Evolutionary conservation across 1,140 invertebrate genomes (phyloP).

Genomic region (Copidosoma floridanum): DNA sequence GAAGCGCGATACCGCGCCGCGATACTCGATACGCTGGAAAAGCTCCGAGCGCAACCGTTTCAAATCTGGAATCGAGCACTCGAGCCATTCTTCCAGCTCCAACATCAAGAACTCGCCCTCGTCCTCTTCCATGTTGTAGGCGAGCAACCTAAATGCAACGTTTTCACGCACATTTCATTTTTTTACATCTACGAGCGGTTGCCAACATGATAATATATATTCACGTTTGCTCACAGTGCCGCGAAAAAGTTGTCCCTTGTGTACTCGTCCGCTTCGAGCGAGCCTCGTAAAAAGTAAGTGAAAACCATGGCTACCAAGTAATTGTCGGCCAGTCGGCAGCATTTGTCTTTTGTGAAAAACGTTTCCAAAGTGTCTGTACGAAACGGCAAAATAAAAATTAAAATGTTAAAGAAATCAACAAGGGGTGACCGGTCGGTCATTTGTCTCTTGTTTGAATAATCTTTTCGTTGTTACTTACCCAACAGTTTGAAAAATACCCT

Average conservation of each 20-base stretch:
- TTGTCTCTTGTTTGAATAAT: no score
- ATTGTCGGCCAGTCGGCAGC: constrained; percentile 52
- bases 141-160: constrained; percentile 53
- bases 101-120: constrained; percentile 33
- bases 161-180: neutral
- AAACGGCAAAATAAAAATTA: no score
- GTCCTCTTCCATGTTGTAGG: constrained; percentile 65
- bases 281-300: constrained; percentile 61
- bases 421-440: no score
- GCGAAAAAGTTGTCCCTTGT: constrained; percentile 60
- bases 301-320: constrained; percentile 64
- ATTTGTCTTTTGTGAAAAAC: constrained; percentile 49
- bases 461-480: constrained; percentile 31
- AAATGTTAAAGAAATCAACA: no score
- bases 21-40: constrained; percentile 55
- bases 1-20: constrained; percentile 56
- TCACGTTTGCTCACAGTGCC: constrained; percentile 62
- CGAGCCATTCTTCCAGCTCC: constrained; percentile 12
- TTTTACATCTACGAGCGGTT: neutral
- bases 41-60: constrained; percentile 50
- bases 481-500: constrained; percentile 38
- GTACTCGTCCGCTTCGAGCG: constrained; percentile 53
- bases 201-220: neutral
- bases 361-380: constrained; percentile 32
- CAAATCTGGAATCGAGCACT: constrained; percentile 48